Evolutionary conservation across 1,140 invertebrate genomes (phyloP), one percentile per base, ranked within the genome.

Genomic region (Atta colombica): DNA sequence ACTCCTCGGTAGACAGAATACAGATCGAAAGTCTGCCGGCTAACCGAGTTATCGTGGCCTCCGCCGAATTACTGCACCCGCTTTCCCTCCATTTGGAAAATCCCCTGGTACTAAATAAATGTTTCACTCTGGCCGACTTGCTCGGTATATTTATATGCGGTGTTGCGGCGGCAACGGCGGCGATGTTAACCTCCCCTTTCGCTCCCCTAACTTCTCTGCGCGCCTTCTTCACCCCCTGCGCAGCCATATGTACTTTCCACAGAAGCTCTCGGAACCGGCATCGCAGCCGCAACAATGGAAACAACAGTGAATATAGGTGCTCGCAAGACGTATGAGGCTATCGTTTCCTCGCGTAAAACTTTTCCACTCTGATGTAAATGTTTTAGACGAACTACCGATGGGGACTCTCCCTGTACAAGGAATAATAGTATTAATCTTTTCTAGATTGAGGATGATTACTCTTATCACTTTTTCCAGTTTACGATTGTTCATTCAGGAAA

Each of bases 71-170:
- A 80, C 86, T 88, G 87, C 91, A 88, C 77, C 78, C 88, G 71
- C 87, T 89, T 90, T 90, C 87, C 87, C 90, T 88, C 92, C 92
- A 93, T 94, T 94, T 90, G 90, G 91, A 94, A 94, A 95, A 94
- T 93, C 92, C 94, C 93, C 90, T 92, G 93, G 92, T 87, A 92
- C 92, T 94, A 93, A 94, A 94, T 95, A 93, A 95, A 95, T 95
- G 93, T 95, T 95, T 94, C 90, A 95, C 93, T 92, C 89, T 80
- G 86, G 88, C 78, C 88, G 84, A 78, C 85, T 82, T 74, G 80
- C 89, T 63, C 78, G 77, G 84, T 93, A 92, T 91, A 93, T 94
- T 94, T 93, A 93, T 94, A 94, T 94, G 93, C 94, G 92, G 89
- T 89, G 91, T 89, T 87, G 90, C 88, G 85, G 87, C 85, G 72